Evolutionary conservation across 2,888 invertebrate species (phyloP), one percentile per base, ranked within the genome.

Genomic region (Pristionchus maxplancki): DNA sequence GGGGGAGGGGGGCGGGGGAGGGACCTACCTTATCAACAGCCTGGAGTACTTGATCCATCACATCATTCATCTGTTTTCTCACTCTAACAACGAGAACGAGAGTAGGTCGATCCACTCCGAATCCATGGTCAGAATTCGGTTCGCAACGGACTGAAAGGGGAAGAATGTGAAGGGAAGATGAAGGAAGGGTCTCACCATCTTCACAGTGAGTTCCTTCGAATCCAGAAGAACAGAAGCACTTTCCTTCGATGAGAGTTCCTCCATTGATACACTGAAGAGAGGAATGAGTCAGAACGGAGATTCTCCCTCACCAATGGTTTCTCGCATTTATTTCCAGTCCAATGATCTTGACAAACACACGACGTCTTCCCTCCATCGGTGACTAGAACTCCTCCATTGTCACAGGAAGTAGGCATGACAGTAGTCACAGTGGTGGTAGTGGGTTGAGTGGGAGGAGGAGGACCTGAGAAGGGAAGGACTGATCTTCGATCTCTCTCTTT

Each of bases 311-410:
- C 85, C 40, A 86, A 20, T 44, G 64, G 85, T 48, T 62, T 17
- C 15, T 44, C 17, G 24, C 85, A 86, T 1, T 62, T 17, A 28
- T n/a, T 11, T 64, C 85, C 85, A 48, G 85, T 31, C 37, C 44
- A 86, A 37, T 86, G 85, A 62, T 86, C 85, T 40, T 86, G 85
- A 24, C 85, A 86, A 67, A 86, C 44, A 67, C 85, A 86, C 5
- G 48, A 37, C n/a, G 83, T 58, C 9, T 44, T 20, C 9, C 6
- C 20, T 48, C 81, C 81, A 48, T 24, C 28, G n/a, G 6, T 17
- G 24, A 84, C 11, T 17, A 84, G 34, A 11, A 86, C 48, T 64
- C 85, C 85, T 28, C 85, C 85, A n/a, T 86, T 86, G 4, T 64
- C 17, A 64, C 85, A 86, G 0, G 20, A 6, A 86, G 85, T 67